Evolutionary conservation across 2,888 invertebrate species (phyloP).

Genomic region (Phania funesta): DNA sequence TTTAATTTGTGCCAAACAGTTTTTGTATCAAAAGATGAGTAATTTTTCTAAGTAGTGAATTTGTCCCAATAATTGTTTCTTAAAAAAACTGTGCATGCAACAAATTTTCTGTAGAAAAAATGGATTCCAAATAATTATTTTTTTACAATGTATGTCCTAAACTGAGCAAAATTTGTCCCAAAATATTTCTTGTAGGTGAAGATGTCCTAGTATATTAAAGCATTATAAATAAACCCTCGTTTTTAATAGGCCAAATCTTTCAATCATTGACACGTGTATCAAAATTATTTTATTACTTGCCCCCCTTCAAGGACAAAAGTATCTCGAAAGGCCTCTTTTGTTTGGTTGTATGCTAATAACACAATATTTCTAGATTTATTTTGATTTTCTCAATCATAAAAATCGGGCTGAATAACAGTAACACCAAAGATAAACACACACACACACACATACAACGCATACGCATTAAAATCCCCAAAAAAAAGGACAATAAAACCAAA

Average conservation of each 20-base stretch:
- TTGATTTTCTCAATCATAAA: conserved; percentile 20
- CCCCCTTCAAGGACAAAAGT: neutral
- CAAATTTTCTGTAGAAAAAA: too few relatives aligned
- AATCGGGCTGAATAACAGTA: neutral
- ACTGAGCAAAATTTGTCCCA: neutral
- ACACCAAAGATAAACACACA: neutral
- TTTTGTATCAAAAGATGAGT: too few relatives aligned
- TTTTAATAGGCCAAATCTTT: neutral
- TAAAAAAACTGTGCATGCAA: too few relatives aligned
- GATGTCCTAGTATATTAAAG: too few relatives aligned
- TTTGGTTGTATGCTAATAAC: conserved; percentile 52
- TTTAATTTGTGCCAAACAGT: too few relatives aligned
- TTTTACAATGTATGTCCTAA: too few relatives aligned
- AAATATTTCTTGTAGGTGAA: too few relatives aligned
- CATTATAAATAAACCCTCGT: neutral
- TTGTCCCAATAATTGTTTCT: too few relatives aligned
- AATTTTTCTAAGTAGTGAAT: too few relatives aligned
- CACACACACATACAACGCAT: neutral
- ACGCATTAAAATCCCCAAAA: conserved; percentile 2
- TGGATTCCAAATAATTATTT: too few relatives aligned
- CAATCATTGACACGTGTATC: conserved; percentile 75
- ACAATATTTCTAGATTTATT: conserved; percentile 20
- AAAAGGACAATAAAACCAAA: conserved; percentile 33
- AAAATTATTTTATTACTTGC: conserved; percentile 77
- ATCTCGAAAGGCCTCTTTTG: neutral